Conservation (phyloP, 2,888 invertebrate species). For the Diachrysia chrysitis region DNA sequence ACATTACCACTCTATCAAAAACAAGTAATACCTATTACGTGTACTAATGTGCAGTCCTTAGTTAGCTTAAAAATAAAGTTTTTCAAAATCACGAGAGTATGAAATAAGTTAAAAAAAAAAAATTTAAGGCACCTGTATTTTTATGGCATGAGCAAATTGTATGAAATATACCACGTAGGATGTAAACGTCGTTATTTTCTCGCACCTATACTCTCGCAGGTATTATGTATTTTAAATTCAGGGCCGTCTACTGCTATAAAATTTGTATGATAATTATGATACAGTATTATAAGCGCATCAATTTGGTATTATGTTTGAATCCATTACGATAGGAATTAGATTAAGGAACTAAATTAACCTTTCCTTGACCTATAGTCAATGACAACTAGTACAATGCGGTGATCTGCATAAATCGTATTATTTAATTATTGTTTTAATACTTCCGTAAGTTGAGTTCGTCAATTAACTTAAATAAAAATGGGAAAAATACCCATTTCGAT, state of each 20-base stretch:
- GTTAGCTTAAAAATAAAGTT: no score
- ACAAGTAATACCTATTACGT: no score
- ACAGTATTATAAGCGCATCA: conserved; percentile 63
- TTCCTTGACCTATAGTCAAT: conserved; percentile 49
- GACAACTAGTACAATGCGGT: conserved; percentile 14
- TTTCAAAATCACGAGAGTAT: no score
- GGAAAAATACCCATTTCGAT: no score
- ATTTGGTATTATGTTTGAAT: conserved; percentile 45
- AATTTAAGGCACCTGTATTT: no score
- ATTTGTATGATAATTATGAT: conserved; percentile 67
- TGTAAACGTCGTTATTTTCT: conserved; percentile 33
- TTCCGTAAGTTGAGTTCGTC: neutral
- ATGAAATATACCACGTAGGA: neutral
- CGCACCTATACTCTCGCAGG: conserved; percentile 18
- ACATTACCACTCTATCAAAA: no score
- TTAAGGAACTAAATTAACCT: conserved; percentile 44
- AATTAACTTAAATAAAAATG: neutral
- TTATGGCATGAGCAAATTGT: no score
- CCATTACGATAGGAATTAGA: conserved; percentile 57
- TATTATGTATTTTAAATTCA: conserved; percentile 64
- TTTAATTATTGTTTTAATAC: neutral
- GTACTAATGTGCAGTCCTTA: no score
- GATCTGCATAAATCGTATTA: neutral
- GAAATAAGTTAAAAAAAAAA: no score
- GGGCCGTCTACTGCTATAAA: conserved; percentile 71